Evolutionary conservation across 1,140 invertebrate species (phyloP).

Genomic region (Calephelis virginiensis): DNA sequence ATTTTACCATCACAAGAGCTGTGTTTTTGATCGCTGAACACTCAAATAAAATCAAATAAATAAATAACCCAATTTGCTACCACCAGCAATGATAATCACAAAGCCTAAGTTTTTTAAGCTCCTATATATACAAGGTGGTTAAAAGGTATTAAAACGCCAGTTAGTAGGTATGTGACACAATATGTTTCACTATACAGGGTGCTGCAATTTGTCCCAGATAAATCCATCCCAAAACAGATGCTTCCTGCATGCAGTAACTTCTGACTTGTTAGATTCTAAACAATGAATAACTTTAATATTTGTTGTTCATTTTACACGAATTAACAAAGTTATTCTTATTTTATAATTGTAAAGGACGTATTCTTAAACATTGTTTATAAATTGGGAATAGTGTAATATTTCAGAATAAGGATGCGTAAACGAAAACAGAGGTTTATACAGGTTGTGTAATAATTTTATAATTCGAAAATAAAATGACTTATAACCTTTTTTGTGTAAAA

Average conservation of each 20-base stretch:
- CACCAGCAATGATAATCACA: not conserved
- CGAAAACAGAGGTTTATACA: too few species aligned
- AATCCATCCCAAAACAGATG: constrained; percentile 15
- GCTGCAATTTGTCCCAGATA: constrained; percentile 22
- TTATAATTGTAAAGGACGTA: not conserved
- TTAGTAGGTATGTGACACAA: constrained; percentile 7
- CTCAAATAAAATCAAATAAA: too few species aligned
- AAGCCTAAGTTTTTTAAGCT: not conserved
- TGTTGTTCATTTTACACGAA: not conserved
- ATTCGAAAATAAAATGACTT: too few species aligned
- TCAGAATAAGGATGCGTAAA: too few species aligned
- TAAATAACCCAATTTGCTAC: too few species aligned
- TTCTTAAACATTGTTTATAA: too few species aligned
- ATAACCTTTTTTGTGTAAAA: too few species aligned
- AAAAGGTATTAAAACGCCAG: not conserved
- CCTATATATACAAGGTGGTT: not conserved
- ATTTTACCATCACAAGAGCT: too few species aligned
- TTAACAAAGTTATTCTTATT: not conserved
- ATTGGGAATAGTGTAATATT: too few species aligned
- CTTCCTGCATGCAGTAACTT: constrained; percentile 19
- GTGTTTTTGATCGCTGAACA: too few species aligned
- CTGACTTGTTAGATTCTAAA: constrained; percentile 18
- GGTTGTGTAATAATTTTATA: too few species aligned
- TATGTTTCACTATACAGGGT: constrained; percentile 5
- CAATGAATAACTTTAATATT: constrained; percentile 3